phyloP scores from a whole-genome alignment of 2,888 invertebrate species.

The Microctonus hyperodae region DNA sequence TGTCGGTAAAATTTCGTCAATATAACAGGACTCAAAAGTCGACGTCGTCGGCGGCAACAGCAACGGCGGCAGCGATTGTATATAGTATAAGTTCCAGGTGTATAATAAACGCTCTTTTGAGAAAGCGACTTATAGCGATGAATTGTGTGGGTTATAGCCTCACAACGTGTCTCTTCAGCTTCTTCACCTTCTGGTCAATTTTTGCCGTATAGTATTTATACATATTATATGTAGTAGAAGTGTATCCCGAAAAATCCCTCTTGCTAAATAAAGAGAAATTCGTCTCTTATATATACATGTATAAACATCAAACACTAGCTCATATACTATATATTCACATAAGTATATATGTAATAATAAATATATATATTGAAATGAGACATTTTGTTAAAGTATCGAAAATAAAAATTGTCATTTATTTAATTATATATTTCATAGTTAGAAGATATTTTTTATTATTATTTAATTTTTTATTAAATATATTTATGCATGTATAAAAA shows the following conservation, averaged over 20 bases:
- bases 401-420: not conserved
- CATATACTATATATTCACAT: no score
- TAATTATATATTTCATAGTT: not conserved
- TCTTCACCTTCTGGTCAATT: not conserved
- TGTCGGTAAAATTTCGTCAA: conserved; percentile 35
- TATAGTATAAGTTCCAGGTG: conserved; percentile 18
- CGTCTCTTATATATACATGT: not conserved
- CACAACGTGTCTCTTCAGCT: conserved; percentile 1
- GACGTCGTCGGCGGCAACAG: not conserved
- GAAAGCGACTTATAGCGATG: not conserved
- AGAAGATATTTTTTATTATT: not conserved
- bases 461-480: not conserved
- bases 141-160: conserved; percentile 7
- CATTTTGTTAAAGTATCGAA: not conserved
- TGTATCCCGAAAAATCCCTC: not conserved
- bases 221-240: no score
- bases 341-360: not conserved
- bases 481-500: not conserved
- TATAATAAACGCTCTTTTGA: conserved; percentile 24
- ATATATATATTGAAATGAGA: not conserved
- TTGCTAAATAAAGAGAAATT: not conserved
- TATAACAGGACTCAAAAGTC: conserved; percentile 11
- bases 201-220: not conserved
- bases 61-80: not conserved
- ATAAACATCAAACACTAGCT: no score